These are phyloP conservation scores for Cryptocephalus primarius DNA, from an alignment of 2,888 invertebrate genomes.

Conservation along the genomic window DNA sequence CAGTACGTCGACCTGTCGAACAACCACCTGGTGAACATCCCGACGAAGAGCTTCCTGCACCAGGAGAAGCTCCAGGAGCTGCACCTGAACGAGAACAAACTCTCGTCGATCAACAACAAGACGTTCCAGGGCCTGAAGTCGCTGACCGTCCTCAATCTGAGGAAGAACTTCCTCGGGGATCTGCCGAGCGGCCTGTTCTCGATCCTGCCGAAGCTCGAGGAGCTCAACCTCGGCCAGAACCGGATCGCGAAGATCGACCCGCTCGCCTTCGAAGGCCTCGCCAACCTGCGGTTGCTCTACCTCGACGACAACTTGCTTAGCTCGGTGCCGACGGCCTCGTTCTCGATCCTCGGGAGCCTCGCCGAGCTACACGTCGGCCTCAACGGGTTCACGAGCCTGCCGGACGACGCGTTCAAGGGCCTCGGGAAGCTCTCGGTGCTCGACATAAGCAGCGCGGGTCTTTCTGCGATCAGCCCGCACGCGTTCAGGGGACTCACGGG, in stretches of 20 bases:
- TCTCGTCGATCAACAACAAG: slow-evolving; percentile 66
- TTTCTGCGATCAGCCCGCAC: slow-evolving; percentile 64
- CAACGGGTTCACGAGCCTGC: slow-evolving; percentile 67
- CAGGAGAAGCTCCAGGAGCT: slow-evolving; percentile 75
- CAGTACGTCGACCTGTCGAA: slow-evolving; percentile 74
- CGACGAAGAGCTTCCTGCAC: slow-evolving; percentile 64
- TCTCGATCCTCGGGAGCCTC: slow-evolving; percentile 61
- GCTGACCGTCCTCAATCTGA: slow-evolving; percentile 67
- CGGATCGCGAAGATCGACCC: slow-evolving; percentile 71
- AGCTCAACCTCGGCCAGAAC: slow-evolving; percentile 77
- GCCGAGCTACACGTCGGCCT: slow-evolving; percentile 78
- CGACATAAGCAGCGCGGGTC: slow-evolving; percentile 70
- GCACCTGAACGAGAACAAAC: slow-evolving; percentile 75
- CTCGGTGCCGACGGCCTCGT: slow-evolving; percentile 62
- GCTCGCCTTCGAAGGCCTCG: slow-evolving; percentile 63
- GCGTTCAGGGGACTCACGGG: slow-evolving; percentile 67
- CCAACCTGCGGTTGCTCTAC: slow-evolving; percentile 67
- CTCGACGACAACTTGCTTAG: slow-evolving; percentile 76
- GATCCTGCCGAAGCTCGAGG: slow-evolving; percentile 64
- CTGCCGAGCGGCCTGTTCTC: slow-evolving; percentile 64
- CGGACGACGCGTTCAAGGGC: slow-evolving; percentile 64
- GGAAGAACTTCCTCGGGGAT: slow-evolving; percentile 73
- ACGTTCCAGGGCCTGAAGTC: slow-evolving; percentile 71
- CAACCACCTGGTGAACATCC: slow-evolving; percentile 75
- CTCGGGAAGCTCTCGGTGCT: slow-evolving; percentile 63